phyloP scores from a whole-genome alignment of 2,113 vertebrate species.

The Carassius carassius region DNA sequence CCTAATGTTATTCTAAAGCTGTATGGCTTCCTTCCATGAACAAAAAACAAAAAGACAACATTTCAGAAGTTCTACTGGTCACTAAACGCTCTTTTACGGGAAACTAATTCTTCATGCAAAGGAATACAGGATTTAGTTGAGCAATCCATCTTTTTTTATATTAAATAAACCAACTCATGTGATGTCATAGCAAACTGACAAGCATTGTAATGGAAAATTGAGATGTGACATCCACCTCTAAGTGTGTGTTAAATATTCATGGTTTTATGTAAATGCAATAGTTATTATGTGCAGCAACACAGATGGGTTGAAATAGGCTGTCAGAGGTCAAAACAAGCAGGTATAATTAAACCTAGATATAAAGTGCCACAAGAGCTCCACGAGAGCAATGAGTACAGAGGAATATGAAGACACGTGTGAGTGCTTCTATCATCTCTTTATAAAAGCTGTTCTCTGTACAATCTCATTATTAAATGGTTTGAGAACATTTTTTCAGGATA shows the following conservation, averaged over 20 bases:
- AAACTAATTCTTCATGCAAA: background rate
- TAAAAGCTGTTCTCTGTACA: background rate
- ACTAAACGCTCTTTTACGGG: background rate
- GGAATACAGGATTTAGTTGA: background rate
- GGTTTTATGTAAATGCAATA: conserved; percentile 48
- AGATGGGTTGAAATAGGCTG: conserved; percentile 33
- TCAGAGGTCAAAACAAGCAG: conserved; percentile 47
- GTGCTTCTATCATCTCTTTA: background rate
- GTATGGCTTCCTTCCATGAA: background rate
- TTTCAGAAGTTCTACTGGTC: background rate
- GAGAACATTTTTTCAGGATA: background rate
- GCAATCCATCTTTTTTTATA: background rate
- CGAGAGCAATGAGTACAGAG: background rate
- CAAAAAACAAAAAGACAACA: background rate
- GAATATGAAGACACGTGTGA: background rate
- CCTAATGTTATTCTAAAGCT: background rate
- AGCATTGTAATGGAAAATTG: conserved; percentile 14
- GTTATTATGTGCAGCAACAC: conserved; percentile 44
- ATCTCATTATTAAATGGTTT: background rate
- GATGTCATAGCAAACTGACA: background rate
- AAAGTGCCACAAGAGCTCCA: conserved; percentile 22
- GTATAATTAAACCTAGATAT: conserved; percentile 46
- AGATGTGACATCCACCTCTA: conserved; percentile 9
- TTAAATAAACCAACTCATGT: conserved; percentile 10
- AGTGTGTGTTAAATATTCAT: conserved; percentile 46